Conservation (phyloP, 2,113 vertebrate species). For the Orcinus orca region DNA sequence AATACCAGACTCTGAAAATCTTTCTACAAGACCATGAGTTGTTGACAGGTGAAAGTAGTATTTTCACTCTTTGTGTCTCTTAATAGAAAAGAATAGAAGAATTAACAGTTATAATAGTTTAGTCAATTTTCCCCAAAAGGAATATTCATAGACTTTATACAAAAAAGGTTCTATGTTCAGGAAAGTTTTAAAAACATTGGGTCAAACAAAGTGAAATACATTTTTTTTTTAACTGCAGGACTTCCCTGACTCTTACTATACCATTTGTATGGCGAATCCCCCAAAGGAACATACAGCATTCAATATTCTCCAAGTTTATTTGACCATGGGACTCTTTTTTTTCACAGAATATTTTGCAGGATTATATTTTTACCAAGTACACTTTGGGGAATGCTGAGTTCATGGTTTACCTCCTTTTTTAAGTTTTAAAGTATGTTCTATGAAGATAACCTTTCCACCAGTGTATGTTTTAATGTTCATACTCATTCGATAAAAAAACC, state of each 20-base stretch:
- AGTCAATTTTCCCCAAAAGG: not conserved
- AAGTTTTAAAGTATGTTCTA: not conserved
- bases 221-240: not conserved
- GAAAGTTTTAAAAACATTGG: slow-evolving; percentile 3
- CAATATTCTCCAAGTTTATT: slow-evolving; percentile 36
- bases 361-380: slow-evolving; percentile 56
- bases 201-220: not conserved
- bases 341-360: not conserved
- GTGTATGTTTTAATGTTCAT: not conserved
- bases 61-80: not conserved
- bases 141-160: not conserved
- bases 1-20: not conserved
- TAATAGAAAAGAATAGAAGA: not conserved
- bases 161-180: not conserved
- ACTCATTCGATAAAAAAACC: not conserved
- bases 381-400: slow-evolving; percentile 32
- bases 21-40: not conserved
- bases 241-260: not conserved
- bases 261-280: slow-evolving; percentile 13
- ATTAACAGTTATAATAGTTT: not conserved
- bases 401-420: slow-evolving; percentile 36
- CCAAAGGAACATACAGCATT: not conserved
- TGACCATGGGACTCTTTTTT: not conserved
- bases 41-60: not conserved
- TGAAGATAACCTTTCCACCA: not conserved